A percentile compares a stretch with the other conserved stretches of the same genome.
Conservation (phyloP, 2,888 invertebrate species). For the Miltochrista miniata region DNA sequence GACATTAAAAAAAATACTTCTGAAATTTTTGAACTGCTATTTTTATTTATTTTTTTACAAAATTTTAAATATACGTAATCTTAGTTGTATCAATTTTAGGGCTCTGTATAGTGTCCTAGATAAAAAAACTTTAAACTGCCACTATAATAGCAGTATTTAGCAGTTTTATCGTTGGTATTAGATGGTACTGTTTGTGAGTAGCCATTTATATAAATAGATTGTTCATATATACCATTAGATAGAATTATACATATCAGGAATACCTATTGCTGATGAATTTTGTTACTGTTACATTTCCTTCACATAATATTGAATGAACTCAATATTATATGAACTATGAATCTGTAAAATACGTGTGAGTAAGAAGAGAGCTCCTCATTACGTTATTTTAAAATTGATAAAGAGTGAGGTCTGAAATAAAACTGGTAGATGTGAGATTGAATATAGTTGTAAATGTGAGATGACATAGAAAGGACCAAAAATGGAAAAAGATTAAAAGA, state of each 20-base stretch:
- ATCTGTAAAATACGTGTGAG: too few species aligned
- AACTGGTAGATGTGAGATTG: too few species aligned
- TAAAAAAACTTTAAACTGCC: slow-evolving; percentile 13
- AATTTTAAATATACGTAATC: background rate
- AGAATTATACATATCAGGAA: slow-evolving; percentile 48
- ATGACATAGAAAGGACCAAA: too few species aligned
- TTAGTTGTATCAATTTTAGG: slow-evolving; percentile 2
- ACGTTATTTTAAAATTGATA: too few species aligned
- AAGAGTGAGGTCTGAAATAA: too few species aligned
- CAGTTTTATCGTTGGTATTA: slow-evolving; percentile 13
- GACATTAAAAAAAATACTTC: background rate
- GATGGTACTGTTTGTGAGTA: slow-evolving; percentile 17
- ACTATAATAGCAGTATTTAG: slow-evolving; percentile 18
- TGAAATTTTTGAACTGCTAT: background rate
- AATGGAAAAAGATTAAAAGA: too few species aligned
- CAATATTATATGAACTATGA: too few species aligned
- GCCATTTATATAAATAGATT: slow-evolving; percentile 21
- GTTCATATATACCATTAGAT: slow-evolving; percentile 35
- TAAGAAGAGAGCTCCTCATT: too few species aligned
- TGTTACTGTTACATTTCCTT: background rate
- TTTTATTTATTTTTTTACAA: background rate
- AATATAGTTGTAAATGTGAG: too few species aligned
- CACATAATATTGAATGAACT: background rate
- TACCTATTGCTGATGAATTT: slow-evolving; percentile 11
- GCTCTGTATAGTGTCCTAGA: slow-evolving; percentile 23